Percentiles rank a stretch among this genome's conserved stretches.
Conservation (phyloP, 2,797 vertebrate species). For the Carapus acus region DNA sequence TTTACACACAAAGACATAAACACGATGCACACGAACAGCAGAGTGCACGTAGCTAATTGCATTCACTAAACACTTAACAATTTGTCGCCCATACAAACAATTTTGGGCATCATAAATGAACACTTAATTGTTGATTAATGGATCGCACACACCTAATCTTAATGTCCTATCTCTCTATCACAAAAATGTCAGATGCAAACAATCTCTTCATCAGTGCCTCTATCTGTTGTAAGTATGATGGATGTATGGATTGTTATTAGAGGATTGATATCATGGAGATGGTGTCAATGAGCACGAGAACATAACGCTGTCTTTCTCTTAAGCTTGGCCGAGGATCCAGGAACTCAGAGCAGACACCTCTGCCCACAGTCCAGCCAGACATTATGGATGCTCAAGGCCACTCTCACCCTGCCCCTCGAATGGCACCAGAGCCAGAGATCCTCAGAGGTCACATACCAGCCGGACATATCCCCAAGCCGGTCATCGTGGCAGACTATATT, state of each 20-base stretch:
- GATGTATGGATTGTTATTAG: not conserved
- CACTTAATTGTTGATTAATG: no score
- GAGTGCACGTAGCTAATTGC: no score
- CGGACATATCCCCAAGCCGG: slow-evolving; percentile 89
- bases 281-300: not conserved
- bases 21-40: not conserved
- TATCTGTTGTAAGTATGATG: slow-evolving; percentile 72
- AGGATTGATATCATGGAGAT: not conserved
- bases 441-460: slow-evolving; percentile 83
- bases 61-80: no score
- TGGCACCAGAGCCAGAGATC: slow-evolving; percentile 63
- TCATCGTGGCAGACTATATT: slow-evolving; percentile 90
- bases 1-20: not conserved
- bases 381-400: slow-evolving; percentile 33
- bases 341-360: slow-evolving; percentile 55
- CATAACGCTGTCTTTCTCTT: not conserved
- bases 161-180: slow-evolving; percentile 8
- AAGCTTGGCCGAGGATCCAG: slow-evolving; percentile 60
- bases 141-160: not conserved
- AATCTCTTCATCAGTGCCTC: slow-evolving; percentile 66
- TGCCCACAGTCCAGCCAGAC: slow-evolving; percentile 55
- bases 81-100: no score
- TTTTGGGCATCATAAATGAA: no score
- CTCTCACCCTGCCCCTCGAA: slow-evolving; percentile 14
- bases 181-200: slow-evolving; percentile 72